phyloP scores from a whole-genome alignment of 2,888 invertebrate species.

The Deroplatys truncata region DNA sequence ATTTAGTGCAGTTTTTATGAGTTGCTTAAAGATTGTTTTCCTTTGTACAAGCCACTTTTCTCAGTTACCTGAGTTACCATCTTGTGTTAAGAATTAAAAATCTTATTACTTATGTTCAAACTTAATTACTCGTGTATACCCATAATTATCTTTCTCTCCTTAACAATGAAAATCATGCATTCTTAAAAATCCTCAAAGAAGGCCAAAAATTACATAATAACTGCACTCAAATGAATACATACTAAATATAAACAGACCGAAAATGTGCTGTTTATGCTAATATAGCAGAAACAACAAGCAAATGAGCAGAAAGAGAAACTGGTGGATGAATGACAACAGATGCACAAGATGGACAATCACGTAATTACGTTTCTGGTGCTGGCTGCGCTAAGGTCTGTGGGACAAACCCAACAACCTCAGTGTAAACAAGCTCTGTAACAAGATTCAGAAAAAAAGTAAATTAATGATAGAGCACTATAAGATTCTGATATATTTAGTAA shows the following conservation, averaged over 20 bases:
- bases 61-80: too few species aligned
- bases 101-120: not conserved
- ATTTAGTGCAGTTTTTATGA: too few species aligned
- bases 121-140: not conserved
- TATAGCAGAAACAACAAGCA: not conserved
- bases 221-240: not conserved
- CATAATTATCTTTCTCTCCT: not conserved
- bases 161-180: not conserved
- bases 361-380: not conserved
- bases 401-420: constrained; percentile 75
- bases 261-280: not conserved
- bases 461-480: not conserved
- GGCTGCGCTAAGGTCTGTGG: constrained; percentile 44
- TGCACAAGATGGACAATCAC: not conserved
- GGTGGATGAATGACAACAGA: not conserved
- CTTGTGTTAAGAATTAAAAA: not conserved
- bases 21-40: too few species aligned
- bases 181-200: not conserved
- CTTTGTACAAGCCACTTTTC: too few species aligned
- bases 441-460: constrained; percentile 3
- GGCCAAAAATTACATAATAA: not conserved
- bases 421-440: constrained; percentile 67
- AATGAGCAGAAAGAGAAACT: not conserved
- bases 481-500: too few species aligned
- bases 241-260: not conserved